Percentiles rank a stretch among this genome's conserved stretches.
Evolutionary conservation across 2,113 vertebrate genomes (phyloP).

Genomic region (Patagioenas fasciata): DNA sequence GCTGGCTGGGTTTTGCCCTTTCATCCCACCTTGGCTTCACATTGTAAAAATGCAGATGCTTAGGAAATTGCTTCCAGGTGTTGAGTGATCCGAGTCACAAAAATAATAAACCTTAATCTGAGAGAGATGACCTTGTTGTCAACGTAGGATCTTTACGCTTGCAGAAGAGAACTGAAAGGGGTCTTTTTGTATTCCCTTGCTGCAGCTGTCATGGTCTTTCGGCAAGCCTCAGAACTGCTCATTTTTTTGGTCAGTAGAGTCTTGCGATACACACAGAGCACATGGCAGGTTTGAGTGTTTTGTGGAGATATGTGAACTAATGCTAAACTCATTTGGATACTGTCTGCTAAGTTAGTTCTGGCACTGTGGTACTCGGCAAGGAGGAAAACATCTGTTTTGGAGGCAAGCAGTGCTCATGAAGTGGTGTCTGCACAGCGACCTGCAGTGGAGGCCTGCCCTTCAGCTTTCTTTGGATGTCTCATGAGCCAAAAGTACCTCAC

Average conservation of each 20-base stretch:
- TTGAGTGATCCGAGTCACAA: conserved; percentile 36
- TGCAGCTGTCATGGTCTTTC: not conserved
- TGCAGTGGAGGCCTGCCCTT: not conserved
- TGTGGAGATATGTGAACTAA: not conserved
- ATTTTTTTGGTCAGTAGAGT: not conserved
- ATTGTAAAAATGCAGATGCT: conserved; percentile 63
- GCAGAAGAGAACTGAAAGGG: not conserved
- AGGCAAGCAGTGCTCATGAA: not conserved
- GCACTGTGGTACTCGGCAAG: not conserved
- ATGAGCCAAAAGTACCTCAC: not conserved
- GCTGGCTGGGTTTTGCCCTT: conserved; percentile 31
- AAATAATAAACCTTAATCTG: conserved; percentile 52
- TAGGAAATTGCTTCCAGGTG: conserved; percentile 63
- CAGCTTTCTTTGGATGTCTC: not conserved
- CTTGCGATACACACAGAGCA: not conserved
- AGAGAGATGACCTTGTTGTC: conserved; percentile 33
- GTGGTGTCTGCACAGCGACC: not conserved
- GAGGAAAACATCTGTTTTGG: not conserved
- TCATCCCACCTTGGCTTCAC: conserved; percentile 38
- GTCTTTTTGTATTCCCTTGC: not conserved
- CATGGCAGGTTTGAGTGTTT: not conserved
- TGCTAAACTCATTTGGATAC: not conserved
- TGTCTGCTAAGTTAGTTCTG: not conserved
- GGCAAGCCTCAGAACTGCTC: not conserved
- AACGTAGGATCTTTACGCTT: not conserved